A percentile compares a stretch with the other conserved stretches of the same genome.
Evolutionary conservation across 2,113 vertebrate species (phyloP).

Genomic region (Cavia aperea): DNA sequence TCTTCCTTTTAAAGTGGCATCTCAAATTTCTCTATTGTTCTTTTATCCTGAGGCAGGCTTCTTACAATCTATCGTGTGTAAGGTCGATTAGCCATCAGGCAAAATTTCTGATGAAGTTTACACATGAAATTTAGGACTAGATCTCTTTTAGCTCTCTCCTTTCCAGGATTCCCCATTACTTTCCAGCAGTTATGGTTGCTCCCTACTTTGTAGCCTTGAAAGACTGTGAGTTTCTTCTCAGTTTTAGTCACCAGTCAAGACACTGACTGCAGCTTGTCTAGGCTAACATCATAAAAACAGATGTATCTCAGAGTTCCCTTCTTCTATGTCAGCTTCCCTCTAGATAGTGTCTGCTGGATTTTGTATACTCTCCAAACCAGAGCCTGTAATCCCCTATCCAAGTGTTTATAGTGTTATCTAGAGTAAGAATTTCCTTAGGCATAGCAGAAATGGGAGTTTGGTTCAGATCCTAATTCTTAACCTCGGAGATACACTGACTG

Average conservation of each 20-base stretch:
- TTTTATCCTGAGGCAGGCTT: not conserved
- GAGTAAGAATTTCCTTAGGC: not conserved
- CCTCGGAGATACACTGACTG: not conserved
- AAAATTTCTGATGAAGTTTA: not conserved
- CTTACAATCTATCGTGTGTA: not conserved
- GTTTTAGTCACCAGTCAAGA: not conserved
- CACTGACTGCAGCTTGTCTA: not conserved
- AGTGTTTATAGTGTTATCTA: not conserved
- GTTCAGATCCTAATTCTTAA: not conserved
- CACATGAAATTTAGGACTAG: not conserved
- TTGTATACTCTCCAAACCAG: not conserved
- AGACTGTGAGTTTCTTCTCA: not conserved
- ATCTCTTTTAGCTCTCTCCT: not conserved
- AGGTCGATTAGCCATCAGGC: not conserved
- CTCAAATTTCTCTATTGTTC: not conserved
- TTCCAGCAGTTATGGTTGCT: not conserved
- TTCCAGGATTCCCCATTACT: not conserved
- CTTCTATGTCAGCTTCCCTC: not conserved
- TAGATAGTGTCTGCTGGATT: not conserved
- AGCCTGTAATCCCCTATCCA: not conserved
- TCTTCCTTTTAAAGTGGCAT: not conserved
- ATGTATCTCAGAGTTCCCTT: not conserved
- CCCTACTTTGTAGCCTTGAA: not conserved
- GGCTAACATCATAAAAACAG: not conserved
- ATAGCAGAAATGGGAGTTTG: not conserved